A percentile compares a stretch with the other conserved stretches of the same genome.
Conservation (phyloP, 2,113 vertebrate species). For the Ovis canadensis region DNA sequence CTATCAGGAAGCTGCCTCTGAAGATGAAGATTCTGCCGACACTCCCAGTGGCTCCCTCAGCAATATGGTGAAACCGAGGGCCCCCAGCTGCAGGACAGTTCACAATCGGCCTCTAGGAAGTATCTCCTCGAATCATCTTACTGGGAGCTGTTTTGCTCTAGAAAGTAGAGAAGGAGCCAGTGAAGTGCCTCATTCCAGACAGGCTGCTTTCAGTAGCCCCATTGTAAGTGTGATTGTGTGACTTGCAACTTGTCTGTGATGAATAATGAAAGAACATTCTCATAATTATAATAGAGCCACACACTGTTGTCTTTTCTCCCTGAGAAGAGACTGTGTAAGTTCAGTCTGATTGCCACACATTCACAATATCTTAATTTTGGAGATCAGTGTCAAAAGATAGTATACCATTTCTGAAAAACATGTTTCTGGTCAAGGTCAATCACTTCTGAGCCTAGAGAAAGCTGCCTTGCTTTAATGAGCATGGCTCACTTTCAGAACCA, state of each 20-base stretch:
- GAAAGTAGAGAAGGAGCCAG: conserved; percentile 60
- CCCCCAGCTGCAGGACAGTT: conserved; percentile 72
- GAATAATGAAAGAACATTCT: background rate
- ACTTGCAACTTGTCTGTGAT: background rate
- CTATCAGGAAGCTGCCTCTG: conserved; percentile 81
- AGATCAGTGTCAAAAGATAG: background rate
- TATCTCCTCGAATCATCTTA: conserved; percentile 75
- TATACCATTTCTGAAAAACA: background rate
- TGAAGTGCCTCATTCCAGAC: conserved; percentile 54
- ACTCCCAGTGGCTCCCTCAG: conserved; percentile 56
- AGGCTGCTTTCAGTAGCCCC: conserved; percentile 89
- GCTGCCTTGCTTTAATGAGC: background rate
- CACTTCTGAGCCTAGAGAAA: background rate
- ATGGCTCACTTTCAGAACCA: background rate
- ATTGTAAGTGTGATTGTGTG: conserved; percentile 83
- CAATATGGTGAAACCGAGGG: conserved; percentile 61
- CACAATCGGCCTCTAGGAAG: conserved; percentile 77
- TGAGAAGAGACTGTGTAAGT: background rate
- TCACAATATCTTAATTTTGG: background rate
- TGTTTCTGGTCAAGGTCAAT: background rate
- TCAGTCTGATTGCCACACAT: background rate
- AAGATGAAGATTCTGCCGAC: conserved; percentile 58
- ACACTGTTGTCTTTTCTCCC: background rate
- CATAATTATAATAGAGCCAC: background rate
- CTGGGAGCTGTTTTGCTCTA: conserved; percentile 65